Evolutionary conservation across 2,113 vertebrate species (phyloP).

Genomic region (Australoheros scitulus): DNA sequence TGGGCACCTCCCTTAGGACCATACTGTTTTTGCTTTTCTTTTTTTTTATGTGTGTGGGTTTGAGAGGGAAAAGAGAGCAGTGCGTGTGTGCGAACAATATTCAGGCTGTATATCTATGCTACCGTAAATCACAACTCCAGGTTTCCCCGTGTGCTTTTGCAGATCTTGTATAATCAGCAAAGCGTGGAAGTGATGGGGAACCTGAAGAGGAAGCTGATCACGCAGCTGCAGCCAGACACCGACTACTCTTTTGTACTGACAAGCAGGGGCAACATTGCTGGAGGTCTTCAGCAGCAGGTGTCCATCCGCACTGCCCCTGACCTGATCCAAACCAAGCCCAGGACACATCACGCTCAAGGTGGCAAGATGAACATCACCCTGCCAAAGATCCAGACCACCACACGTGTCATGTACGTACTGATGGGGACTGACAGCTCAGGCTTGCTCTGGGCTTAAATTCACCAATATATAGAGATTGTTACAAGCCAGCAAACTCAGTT

Average conservation of each 20-base stretch:
- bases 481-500: not conserved
- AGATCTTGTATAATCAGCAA: conserved; percentile 99
- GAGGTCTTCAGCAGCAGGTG: conserved; percentile 96
- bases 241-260: conserved; percentile 98
- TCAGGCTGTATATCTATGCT: not conserved
- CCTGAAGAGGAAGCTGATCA: conserved; percentile 94
- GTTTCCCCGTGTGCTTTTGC: conserved; percentile 26
- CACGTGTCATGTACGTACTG: conserved; percentile 84
- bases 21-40: not conserved
- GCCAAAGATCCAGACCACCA: conserved; percentile 86
- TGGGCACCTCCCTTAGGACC: not conserved
- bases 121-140: not conserved
- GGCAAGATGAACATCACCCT: conserved; percentile 89
- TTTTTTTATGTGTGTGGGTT: not conserved
- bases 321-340: conserved; percentile 90
- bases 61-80: not conserved
- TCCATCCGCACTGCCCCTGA: conserved; percentile 96
- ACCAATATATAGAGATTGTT: not conserved
- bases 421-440: not conserved
- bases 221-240: conserved; percentile 91
- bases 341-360: conserved; percentile 83
- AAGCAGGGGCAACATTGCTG: conserved; percentile 93
- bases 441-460: not conserved
- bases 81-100: not conserved
- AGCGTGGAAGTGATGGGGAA: conserved; percentile 96